These are phyloP conservation scores for Crossaster papposus DNA, from an alignment of 53 echinoderm and acorn worm species.

Conservation along the genomic window DNA sequence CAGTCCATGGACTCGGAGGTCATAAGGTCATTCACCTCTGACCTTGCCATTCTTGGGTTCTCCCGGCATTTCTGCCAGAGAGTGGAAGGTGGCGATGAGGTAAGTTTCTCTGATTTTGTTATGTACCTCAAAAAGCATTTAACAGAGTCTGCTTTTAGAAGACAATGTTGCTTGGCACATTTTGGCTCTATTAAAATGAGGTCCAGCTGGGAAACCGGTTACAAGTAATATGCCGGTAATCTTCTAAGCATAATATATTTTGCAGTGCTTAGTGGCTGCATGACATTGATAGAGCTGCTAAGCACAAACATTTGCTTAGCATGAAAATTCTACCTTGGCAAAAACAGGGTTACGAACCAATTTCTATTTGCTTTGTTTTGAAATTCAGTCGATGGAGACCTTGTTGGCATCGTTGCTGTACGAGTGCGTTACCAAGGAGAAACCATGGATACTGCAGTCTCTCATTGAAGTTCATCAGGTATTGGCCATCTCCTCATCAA, in stretches of 20 bases:
- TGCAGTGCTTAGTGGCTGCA: too few relatives aligned
- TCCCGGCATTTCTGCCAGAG: conserved; percentile 80
- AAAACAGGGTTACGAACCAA: too few relatives aligned
- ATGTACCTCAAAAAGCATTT: too few relatives aligned
- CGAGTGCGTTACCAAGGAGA: conserved; percentile 95
- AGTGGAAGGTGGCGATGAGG: conserved; percentile 36
- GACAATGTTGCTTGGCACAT: too few relatives aligned
- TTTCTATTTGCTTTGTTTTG: conserved; percentile 17
- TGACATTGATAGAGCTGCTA: too few relatives aligned
- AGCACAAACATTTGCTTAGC: too few relatives aligned
- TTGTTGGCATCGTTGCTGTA: conserved; percentile 71
- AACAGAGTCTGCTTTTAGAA: too few relatives aligned
- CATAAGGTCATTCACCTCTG: conserved; percentile 96
- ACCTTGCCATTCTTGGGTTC: conserved; percentile 87
- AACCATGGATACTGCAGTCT: conserved; percentile 76
- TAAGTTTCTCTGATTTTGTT: neutral
- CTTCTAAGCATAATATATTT: too few relatives aligned
- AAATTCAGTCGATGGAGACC: conserved; percentile 32
- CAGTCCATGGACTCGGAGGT: conserved; percentile 81
- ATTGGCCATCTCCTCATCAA: neutral
- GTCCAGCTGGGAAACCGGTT: too few relatives aligned
- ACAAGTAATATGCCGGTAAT: too few relatives aligned
- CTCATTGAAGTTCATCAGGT: conserved; percentile 81
- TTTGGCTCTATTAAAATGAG: too few relatives aligned
- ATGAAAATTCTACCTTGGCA: too few relatives aligned